phyloP scores from a whole-genome alignment of 2,113 vertebrate genomes.

The Gavialis gangeticus region DNA sequence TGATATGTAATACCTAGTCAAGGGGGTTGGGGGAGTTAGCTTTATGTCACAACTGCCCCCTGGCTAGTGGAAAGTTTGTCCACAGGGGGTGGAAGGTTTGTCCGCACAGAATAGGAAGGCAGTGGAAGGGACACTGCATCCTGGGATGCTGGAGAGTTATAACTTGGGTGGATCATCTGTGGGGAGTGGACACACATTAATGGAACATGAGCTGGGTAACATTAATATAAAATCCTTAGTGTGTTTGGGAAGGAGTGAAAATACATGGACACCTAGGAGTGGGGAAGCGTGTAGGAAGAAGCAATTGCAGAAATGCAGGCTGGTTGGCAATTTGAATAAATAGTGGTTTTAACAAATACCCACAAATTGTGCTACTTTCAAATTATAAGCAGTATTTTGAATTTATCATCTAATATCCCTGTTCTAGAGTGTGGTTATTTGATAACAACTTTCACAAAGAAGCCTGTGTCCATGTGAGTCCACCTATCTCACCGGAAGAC shows the following conservation, averaged over 20 bases:
- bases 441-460: not conserved
- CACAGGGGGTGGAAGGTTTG: too few species aligned
- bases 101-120: too few species aligned
- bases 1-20: not conserved
- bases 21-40: too few species aligned
- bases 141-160: too few species aligned
- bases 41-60: too few species aligned
- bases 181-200: too few species aligned
- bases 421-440: not conserved
- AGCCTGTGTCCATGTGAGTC: not conserved
- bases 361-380: not conserved
- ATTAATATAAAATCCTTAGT: not conserved
- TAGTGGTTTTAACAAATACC: not conserved
- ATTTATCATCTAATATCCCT: not conserved
- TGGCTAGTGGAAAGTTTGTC: too few species aligned
- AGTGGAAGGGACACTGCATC: too few species aligned
- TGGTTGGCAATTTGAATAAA: not conserved
- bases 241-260: not conserved
- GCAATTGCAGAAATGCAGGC: not conserved
- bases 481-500: not conserved
- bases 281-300: not conserved
- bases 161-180: too few species aligned
- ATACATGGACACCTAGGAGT: accelerated
- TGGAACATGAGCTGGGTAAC: not conserved
- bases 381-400: not conserved